These are phyloP conservation scores for Phycodurus eques DNA, from an alignment of 2,113 vertebrate genomes.

Conservation along the genomic window DNA sequence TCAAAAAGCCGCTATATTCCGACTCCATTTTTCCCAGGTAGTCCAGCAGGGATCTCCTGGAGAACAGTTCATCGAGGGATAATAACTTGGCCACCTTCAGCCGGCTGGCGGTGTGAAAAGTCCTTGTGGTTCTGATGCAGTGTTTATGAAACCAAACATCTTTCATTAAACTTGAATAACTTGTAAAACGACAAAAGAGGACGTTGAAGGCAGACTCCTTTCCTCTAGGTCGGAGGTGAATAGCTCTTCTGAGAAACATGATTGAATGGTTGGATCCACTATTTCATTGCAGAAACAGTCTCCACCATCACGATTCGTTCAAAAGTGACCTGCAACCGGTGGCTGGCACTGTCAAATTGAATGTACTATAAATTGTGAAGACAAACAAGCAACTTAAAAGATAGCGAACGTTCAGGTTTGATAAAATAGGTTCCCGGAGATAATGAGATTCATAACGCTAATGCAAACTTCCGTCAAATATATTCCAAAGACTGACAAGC, in stretches of 20 bases:
- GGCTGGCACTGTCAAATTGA: background rate
- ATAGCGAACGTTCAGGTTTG: background rate
- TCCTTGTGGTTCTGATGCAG: constrained; percentile 5
- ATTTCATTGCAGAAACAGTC: background rate
- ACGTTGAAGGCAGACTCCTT: background rate
- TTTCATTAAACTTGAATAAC: background rate
- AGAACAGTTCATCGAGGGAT: constrained; percentile 68
- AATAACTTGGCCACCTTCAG: constrained; percentile 47
- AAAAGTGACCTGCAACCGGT: background rate
- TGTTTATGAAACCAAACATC: background rate
- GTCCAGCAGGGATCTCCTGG: constrained; percentile 56
- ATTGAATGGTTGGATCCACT: background rate
- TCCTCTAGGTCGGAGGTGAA: background rate
- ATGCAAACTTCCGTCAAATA: background rate
- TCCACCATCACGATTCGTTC: background rate
- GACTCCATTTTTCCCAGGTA: constrained; percentile 57
- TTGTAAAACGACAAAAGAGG: background rate
- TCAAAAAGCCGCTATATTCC: constrained; percentile 62
- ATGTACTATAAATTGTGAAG: background rate
- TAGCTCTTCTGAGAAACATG: constrained; percentile 47
- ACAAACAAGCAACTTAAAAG: background rate
- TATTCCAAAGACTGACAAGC: accelerated
- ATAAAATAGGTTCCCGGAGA: background rate
- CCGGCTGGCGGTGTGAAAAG: constrained; percentile 36
- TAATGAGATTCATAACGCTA: background rate